These are phyloP conservation scores for Atethmia centrago DNA, from an alignment of 2,888 invertebrate species.

Conservation along the genomic window DNA sequence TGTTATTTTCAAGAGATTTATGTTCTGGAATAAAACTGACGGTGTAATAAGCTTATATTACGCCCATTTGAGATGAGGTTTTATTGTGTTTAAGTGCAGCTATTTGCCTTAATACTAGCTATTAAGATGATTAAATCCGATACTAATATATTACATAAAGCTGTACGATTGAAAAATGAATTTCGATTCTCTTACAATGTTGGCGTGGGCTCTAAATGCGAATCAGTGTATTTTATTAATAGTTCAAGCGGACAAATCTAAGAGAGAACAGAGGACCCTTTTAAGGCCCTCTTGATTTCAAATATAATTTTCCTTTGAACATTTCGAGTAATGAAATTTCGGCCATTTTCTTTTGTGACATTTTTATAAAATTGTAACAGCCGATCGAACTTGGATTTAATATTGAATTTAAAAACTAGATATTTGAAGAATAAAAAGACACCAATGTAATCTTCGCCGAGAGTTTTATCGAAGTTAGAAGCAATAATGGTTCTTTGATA, in stretches of 20 bases:
- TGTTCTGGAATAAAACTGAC: slow-evolving; percentile 42
- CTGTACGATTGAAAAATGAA: slow-evolving; percentile 48
- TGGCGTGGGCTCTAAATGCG: slow-evolving; percentile 31
- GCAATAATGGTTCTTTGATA: slow-evolving; percentile 74
- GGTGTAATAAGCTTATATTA: slow-evolving; percentile 39
- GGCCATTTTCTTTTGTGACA: slow-evolving; percentile 44
- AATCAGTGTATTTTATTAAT: slow-evolving; percentile 60
- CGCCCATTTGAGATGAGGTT: slow-evolving; percentile 30
- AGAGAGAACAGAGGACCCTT: slow-evolving; percentile 50
- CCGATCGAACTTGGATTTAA: slow-evolving; percentile 67
- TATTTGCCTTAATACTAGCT: slow-evolving; percentile 41
- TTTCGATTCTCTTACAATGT: slow-evolving; percentile 35
- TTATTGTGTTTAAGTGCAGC: slow-evolving; percentile 51
- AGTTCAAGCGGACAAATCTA: slow-evolving; percentile 56
- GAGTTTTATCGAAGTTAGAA: slow-evolving; percentile 72
- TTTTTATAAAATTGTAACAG: slow-evolving; percentile 62
- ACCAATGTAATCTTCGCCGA: slow-evolving; percentile 74
- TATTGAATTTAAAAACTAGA: slow-evolving; percentile 67
- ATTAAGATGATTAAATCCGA: slow-evolving; percentile 50
- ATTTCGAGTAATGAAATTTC: slow-evolving; percentile 51
- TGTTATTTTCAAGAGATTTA: slow-evolving; percentile 51
- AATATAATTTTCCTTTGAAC: slow-evolving; percentile 60
- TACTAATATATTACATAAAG: slow-evolving; percentile 40
- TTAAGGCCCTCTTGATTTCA: slow-evolving; percentile 53
- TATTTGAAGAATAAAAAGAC: slow-evolving; percentile 69